These are phyloP conservation scores for Ceratitis capitata DNA, from an alignment of 1,140 invertebrate species.

Conservation along the genomic window DNA sequence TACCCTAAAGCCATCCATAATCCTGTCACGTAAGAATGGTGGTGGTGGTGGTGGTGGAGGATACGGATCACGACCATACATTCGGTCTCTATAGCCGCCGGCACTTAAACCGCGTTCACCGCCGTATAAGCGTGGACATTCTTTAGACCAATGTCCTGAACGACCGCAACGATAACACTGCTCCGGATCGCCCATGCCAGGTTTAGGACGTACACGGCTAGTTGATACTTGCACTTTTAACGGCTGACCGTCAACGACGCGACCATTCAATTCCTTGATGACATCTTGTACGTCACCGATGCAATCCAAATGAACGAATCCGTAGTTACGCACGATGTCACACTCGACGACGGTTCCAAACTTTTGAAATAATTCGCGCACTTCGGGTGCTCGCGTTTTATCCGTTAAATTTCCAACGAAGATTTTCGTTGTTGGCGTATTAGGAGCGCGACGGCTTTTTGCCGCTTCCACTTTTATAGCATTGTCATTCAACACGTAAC, in stretches of 20 bases:
- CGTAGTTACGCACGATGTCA: constrained; percentile 91
- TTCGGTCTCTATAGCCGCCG: constrained; percentile 76
- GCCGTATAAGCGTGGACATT: constrained; percentile 83
- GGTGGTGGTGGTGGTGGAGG: constrained; percentile 84
- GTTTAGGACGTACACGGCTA: constrained; percentile 88
- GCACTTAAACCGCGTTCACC: constrained; percentile 58
- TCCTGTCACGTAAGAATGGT: constrained; percentile 84
- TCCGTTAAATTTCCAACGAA: constrained; percentile 91
- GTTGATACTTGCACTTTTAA: constrained; percentile 92
- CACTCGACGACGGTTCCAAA: constrained; percentile 89
- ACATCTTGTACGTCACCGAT: constrained; percentile 84
- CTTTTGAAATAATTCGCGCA: constrained; percentile 86
- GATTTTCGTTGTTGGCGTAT: constrained; percentile 87
- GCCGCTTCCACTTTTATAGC: constrained; percentile 92
- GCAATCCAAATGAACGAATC: constrained; percentile 88
- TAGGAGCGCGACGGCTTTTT: constrained; percentile 83
- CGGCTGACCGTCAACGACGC: constrained; percentile 84
- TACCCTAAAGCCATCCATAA: constrained; percentile 88
- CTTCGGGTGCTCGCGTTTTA: constrained; percentile 86
- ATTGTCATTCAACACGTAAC: constrained; percentile 84
- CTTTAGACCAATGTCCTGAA: constrained; percentile 94
- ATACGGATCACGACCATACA: constrained; percentile 85
- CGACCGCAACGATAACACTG: constrained; percentile 93
- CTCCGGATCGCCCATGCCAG: constrained; percentile 94
- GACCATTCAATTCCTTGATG: constrained; percentile 86